phyloP scores from a whole-genome alignment of 2,797 vertebrate species.

The Pipistrellus kuhlii region DNA sequence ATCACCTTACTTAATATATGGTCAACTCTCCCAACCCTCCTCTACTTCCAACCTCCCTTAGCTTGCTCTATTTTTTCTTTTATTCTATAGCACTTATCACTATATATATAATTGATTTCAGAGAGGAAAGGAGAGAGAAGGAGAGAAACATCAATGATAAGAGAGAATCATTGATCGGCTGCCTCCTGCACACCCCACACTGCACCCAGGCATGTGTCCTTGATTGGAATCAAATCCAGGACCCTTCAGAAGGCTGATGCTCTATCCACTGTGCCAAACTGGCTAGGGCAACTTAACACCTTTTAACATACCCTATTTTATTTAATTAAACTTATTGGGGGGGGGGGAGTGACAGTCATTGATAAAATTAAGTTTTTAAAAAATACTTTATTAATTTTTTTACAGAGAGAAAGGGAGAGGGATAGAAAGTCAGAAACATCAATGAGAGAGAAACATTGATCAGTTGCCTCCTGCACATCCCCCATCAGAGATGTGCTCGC shows the following conservation, averaged over 20 bases:
- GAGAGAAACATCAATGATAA: not conserved
- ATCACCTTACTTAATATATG: not conserved
- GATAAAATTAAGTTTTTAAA: not conserved
- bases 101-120: not conserved
- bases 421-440: too few relatives aligned
- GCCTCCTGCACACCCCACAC: not conserved
- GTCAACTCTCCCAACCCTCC: not conserved
- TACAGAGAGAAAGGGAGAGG: too few relatives aligned
- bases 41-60: not conserved
- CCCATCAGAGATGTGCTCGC: too few relatives aligned
- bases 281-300: not conserved
- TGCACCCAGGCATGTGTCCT: too few relatives aligned
- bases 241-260: too few relatives aligned
- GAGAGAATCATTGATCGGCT: not conserved
- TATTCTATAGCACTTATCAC: not conserved
- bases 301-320: not conserved
- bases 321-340: not conserved
- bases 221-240: too few relatives aligned
- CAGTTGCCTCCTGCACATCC: too few relatives aligned
- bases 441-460: too few relatives aligned
- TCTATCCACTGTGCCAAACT: not conserved
- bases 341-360: not conserved
- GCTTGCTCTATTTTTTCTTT: not conserved
- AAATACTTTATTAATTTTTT: too few relatives aligned
- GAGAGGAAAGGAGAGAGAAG: not conserved